Evolutionary conservation across 2,113 vertebrate species (phyloP).

Genomic region (Thamnophis sirtalis): DNA sequence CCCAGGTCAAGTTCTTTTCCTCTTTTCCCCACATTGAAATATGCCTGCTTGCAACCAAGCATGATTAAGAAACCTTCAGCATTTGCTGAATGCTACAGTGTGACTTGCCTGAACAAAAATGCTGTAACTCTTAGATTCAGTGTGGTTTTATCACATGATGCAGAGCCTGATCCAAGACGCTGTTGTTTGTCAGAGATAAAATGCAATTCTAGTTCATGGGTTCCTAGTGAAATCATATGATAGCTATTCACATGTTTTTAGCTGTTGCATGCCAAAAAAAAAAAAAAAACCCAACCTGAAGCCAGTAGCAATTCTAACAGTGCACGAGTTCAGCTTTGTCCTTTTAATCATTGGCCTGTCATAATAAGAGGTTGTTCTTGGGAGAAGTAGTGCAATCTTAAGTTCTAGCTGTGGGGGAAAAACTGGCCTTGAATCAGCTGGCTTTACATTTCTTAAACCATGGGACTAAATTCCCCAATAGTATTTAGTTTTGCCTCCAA

Average conservation of each 20-base stretch:
- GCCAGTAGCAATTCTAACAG: conserved; percentile 55
- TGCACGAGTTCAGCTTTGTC: conserved; percentile 41
- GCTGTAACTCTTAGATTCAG: conserved; percentile 60
- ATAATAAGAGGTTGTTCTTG: conserved; percentile 2
- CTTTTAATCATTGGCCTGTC: background rate
- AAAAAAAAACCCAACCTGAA: background rate
- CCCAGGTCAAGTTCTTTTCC: background rate
- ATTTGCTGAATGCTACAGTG: conserved; percentile 58
- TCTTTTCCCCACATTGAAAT: background rate
- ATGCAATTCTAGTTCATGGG: conserved; percentile 79
- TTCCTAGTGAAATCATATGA: conserved; percentile 83
- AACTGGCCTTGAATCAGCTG: background rate
- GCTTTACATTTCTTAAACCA: background rate
- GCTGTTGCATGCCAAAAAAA: conserved; percentile 67
- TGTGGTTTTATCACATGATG: conserved; percentile 77
- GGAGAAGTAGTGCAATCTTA: background rate
- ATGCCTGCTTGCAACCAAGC: conserved; percentile 26
- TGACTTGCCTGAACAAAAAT: conserved; percentile 57
- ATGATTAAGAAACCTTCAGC: conserved; percentile 52
- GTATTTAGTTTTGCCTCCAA: background rate
- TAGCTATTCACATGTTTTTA: conserved; percentile 77
- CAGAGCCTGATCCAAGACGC: conserved; percentile 62
- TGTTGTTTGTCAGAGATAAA: conserved; percentile 74
- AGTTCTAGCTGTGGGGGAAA: background rate
- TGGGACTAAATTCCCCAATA: background rate